Percentiles rank a stretch among this genome's conserved stretches.
These are phyloP conservation scores for Podarcis siculus DNA, from an alignment of 2,797 vertebrate species.

Conservation along the genomic window DNA sequence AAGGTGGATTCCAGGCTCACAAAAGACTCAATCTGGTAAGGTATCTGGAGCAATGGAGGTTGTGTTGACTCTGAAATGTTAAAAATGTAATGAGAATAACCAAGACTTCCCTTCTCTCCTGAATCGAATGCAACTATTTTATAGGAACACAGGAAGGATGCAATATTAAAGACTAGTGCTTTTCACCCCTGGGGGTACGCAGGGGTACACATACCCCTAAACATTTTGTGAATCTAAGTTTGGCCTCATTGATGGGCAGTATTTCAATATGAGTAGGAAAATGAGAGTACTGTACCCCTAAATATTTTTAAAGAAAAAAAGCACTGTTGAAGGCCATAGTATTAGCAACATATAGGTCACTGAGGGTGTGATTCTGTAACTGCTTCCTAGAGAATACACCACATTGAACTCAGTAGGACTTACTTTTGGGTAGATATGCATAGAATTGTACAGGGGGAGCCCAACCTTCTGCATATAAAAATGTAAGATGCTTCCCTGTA, in stretches of 20 bases:
- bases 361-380: background rate
- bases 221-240: too few relatives aligned
- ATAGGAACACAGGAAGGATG: background rate
- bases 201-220: too few relatives aligned
- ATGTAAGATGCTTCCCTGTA: background rate
- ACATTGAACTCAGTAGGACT: background rate
- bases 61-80: background rate
- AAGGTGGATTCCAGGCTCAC: constrained; percentile 84
- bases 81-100: background rate
- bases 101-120: constrained; percentile 21
- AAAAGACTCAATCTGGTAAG: constrained; percentile 92
- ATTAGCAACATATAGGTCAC: constrained; percentile 4
- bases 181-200: too few relatives aligned
- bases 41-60: constrained; percentile 29
- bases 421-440: background rate
- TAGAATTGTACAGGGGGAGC: background rate
- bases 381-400: background rate
- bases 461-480: background rate
- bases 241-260: too few relatives aligned
- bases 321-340: constrained; percentile 1
- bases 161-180: background rate
- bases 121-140: constrained; percentile 14
- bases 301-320: too few relatives aligned
- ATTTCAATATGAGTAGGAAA: too few relatives aligned
- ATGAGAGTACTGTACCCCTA: too few relatives aligned